Conservation (phyloP, 2,888 invertebrate species). For the Spatulosminthurus flaviceps region DNA sequence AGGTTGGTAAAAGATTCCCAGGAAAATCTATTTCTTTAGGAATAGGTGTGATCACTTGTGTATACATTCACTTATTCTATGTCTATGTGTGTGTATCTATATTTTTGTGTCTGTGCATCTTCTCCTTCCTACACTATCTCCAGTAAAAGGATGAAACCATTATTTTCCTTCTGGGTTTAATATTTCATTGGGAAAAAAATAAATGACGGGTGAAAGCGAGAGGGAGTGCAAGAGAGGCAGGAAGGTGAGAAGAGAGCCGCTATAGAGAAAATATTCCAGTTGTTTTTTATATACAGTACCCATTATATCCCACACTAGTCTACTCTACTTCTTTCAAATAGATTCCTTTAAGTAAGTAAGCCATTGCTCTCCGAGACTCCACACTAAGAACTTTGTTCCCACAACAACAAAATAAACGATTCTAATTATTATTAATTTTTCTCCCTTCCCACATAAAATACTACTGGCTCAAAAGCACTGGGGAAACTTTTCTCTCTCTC, state of each 20-base stretch:
- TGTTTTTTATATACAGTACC: too few species aligned
- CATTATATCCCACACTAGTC: too few species aligned
- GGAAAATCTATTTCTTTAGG: not conserved
- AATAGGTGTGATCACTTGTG: too few species aligned
- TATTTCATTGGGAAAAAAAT: conserved; percentile 18
- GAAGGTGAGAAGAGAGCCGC: not conserved
- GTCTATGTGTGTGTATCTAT: not conserved
- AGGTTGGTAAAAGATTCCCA: not conserved
- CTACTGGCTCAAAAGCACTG: too few species aligned
- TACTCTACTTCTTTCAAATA: too few species aligned
- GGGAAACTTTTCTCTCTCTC: not conserved
- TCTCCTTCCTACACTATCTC: too few species aligned
- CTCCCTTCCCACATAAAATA: not conserved
- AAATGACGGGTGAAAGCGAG: conserved; percentile 5
- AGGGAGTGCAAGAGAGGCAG: not conserved
- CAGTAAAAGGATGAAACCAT: conserved; percentile 4
- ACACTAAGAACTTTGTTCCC: not conserved
- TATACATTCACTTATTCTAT: too few species aligned
- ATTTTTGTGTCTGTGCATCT: not conserved
- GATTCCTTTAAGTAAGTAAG: too few species aligned
- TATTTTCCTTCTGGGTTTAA: conserved; percentile 8
- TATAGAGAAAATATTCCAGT: too few species aligned
- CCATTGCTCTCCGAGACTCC: not conserved
- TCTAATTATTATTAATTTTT: conserved; percentile 13
- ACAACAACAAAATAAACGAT: not conserved